Conservation (phyloP, 2,888 invertebrate genomes). For the Melieria crassipennis region DNA sequence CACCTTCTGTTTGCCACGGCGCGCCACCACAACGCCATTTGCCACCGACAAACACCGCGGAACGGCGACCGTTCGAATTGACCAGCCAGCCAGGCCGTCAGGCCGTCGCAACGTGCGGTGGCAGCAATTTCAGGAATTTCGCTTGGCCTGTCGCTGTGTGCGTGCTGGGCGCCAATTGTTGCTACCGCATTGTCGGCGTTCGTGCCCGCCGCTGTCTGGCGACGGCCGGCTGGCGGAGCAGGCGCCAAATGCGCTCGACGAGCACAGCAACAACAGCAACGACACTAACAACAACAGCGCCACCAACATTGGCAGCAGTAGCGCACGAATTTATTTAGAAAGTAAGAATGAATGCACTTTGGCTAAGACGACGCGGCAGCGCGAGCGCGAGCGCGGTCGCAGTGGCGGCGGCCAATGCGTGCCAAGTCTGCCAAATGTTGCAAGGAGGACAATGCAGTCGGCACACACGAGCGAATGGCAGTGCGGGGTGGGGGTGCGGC, state of each 20-base stretch:
- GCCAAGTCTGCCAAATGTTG: background rate
- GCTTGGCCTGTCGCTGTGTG: background rate
- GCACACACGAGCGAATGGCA: too few species aligned
- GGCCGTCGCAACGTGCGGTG: too few species aligned
- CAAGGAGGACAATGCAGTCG: too few species aligned
- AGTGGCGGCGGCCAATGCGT: background rate
- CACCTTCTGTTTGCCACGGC: too few species aligned
- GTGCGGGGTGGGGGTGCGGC: background rate
- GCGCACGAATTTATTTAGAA: conserved; percentile 12
- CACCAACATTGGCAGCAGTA: background rate
- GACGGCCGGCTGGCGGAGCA: conserved; percentile 5
- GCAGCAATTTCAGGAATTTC: too few species aligned
- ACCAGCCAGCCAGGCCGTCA: too few species aligned
- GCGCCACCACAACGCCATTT: too few species aligned
- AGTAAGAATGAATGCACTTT: conserved; percentile 32
- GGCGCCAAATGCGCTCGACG: conserved; percentile 18
- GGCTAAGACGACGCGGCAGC: conserved; percentile 4
- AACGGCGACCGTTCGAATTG: too few species aligned
- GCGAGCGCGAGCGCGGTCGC: background rate
- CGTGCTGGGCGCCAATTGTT: conserved; percentile 52
- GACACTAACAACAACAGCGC: background rate
- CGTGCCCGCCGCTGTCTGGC: conserved; percentile 48
- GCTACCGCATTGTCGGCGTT: conserved; percentile 30
- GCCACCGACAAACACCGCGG: too few species aligned
- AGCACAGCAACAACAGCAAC: conserved; percentile 8